These are phyloP conservation scores for Chrysocyon brachyurus DNA, from an alignment of 2,797 vertebrate genomes.

Conservation along the genomic window DNA sequence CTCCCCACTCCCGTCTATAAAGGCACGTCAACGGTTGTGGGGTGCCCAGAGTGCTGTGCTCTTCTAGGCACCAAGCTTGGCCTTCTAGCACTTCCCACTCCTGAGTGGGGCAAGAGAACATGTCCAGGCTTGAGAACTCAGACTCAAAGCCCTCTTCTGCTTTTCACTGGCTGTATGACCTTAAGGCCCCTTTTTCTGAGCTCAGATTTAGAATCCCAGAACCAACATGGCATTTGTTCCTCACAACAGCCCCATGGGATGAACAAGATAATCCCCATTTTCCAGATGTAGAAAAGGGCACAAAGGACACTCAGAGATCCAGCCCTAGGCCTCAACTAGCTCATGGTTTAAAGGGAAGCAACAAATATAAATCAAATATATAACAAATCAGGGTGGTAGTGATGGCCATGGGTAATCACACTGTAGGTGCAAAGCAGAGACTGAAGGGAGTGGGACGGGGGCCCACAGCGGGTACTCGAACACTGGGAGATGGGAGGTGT, in stretches of 20 bases:
- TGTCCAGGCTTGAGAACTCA: not conserved
- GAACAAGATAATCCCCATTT: not conserved
- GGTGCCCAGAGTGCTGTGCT: not conserved
- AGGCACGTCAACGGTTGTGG: too few species aligned
- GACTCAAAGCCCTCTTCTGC: not conserved
- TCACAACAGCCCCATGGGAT: not conserved
- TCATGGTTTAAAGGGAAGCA: not conserved
- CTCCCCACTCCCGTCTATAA: not conserved
- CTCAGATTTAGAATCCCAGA: not conserved
- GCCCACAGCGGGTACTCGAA: not conserved
- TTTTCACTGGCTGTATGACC: not conserved
- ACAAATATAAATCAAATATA: not conserved
- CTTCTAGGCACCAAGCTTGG: not conserved
- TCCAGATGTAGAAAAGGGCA: not conserved
- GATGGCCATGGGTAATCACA: not conserved
- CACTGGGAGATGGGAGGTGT: not conserved
- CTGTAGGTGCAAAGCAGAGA: not conserved
- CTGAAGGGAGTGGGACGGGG: not conserved
- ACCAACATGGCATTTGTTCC: not conserved
- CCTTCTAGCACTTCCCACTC: not conserved
- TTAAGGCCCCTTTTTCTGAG: not conserved
- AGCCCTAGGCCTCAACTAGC: not conserved
- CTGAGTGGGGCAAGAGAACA: not conserved
- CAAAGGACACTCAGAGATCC: not conserved
- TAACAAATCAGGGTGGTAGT: not conserved